Evolutionary conservation across 2,113 vertebrate genomes (phyloP), one percentile per base, ranked within the genome.

Genomic region (Trichechus manatus): DNA sequence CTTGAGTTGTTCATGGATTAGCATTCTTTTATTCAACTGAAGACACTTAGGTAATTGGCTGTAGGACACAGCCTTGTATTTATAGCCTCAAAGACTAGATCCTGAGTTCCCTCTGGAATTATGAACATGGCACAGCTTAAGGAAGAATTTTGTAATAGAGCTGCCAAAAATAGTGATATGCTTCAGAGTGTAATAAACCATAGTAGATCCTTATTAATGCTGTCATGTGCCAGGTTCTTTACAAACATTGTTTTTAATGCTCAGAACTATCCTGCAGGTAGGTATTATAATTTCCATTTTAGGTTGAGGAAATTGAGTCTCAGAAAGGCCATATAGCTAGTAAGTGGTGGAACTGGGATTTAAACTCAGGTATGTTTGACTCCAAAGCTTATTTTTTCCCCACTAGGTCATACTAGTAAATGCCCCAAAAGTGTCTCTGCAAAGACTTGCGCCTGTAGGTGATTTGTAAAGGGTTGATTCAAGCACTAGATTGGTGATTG

Each of bases 201-300:
- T 42, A 74, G 22, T 79, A 89, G 50, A 75, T 80, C 20, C 22
- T 94, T 82, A 94, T 39, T 91, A 78, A 89, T 64, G 29, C 19
- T 93, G 6, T 91, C 61, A 59, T 64, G 22, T 89, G n/a, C 74
- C n/a, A 72, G 42, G 20, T n/a, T 91, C 31, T 93, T 80, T 90
- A 68, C 20, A 59, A 77, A 47, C 3, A 29, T 89, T 97, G 13
- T 92, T 93, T 96, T 81, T 86, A 95, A 91, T 94, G 31, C 78
- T 94, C 56, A 93, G 82, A 85, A 91, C 78, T 89, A 75, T 64
- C 42, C 66, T 95, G 66, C n/a, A 94, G 82, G 61, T 96, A 96
- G 83, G 72, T 96, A 78, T 91, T 96, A 47, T 78, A 87, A 91
- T 96, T 93, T 95, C 64, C 92, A 72, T 97, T 97, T 96, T 94